Percentiles rank a stretch among this genome's conserved stretches.
Evolutionary conservation across 2,797 vertebrate genomes (phyloP).

Genomic region (Channa striata): DNA sequence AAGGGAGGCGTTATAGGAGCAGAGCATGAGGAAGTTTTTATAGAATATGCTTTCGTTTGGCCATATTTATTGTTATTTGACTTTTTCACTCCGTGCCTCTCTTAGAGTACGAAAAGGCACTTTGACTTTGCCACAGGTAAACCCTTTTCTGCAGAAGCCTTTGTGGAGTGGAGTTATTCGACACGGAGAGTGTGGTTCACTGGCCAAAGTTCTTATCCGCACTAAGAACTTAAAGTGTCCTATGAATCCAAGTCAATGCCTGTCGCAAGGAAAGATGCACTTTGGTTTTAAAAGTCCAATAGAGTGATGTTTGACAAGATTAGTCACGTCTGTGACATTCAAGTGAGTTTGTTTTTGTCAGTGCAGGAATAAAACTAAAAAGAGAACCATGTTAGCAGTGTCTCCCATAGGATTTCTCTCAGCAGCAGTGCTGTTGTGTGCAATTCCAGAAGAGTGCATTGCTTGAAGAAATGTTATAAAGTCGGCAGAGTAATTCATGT

Average conservation of each 20-base stretch:
- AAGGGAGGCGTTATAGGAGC: constrained; percentile 61
- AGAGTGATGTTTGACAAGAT: background rate
- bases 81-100: constrained; percentile 27
- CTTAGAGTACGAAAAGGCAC: constrained; percentile 13
- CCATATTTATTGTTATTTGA: constrained; percentile 59
- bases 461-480: no score
- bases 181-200: constrained; percentile 22
- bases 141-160: constrained; percentile 25
- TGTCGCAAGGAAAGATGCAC: background rate
- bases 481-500: no score
- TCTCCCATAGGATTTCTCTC: background rate
- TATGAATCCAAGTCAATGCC: background rate
- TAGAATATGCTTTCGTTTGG: constrained; percentile 50
- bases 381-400: background rate
- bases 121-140: constrained; percentile 38
- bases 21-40: constrained; percentile 66
- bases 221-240: background rate
- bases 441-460: no score
- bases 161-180: constrained; percentile 38
- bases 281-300: background rate
- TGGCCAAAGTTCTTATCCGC: constrained; percentile 27
- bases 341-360: background rate
- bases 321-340: background rate
- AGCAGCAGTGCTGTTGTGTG: no score
- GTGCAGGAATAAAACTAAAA: background rate